Evolutionary conservation across 2,888 invertebrate genomes (phyloP).

Genomic region (Drosophila helvetica): DNA sequence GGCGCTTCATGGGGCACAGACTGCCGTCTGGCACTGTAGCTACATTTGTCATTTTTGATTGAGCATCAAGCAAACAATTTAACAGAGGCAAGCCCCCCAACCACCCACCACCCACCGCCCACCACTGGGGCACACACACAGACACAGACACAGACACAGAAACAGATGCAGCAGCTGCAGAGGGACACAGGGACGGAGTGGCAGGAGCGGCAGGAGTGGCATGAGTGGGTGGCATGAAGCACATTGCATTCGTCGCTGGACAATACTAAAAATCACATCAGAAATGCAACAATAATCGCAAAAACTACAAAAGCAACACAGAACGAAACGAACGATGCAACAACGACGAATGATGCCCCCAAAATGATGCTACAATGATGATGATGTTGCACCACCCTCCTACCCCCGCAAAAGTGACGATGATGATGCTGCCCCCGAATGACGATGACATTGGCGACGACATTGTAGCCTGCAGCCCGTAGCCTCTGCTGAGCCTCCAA

Average conservation of each 20-base stretch:
- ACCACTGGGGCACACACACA: slow-evolving; percentile 20
- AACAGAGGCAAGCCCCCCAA: slow-evolving; percentile 51
- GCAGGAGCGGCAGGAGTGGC: not conserved
- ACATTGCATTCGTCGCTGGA: slow-evolving; percentile 78
- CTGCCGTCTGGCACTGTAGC: slow-evolving; percentile 53
- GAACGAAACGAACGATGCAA: slow-evolving; percentile 24
- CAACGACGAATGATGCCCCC: slow-evolving; percentile 35
- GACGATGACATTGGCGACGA: slow-evolving; percentile 65
- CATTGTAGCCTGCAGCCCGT: slow-evolving; percentile 44
- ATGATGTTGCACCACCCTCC: slow-evolving; percentile 9
- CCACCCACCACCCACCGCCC: slow-evolving; percentile 21
- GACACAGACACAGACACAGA: not conserved
- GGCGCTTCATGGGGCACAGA: slow-evolving; percentile 4
- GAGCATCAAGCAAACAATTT: slow-evolving; percentile 81
- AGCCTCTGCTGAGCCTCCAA: slow-evolving; percentile 3
- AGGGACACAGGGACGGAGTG: slow-evolving; percentile 12
- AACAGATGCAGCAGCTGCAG: not conserved
- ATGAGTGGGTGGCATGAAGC: slow-evolving; percentile 48
- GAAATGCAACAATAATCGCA: slow-evolving; percentile 80
- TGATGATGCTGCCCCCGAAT: slow-evolving; percentile 37
- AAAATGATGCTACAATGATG: slow-evolving; percentile 20
- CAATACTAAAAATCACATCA: slow-evolving; percentile 81
- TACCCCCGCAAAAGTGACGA: slow-evolving; percentile 7
- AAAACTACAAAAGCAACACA: slow-evolving; percentile 62
- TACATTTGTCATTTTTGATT: slow-evolving; percentile 81